phyloP scores from a whole-genome alignment of 2,797 vertebrate species.

The Pitangus sulphuratus region DNA sequence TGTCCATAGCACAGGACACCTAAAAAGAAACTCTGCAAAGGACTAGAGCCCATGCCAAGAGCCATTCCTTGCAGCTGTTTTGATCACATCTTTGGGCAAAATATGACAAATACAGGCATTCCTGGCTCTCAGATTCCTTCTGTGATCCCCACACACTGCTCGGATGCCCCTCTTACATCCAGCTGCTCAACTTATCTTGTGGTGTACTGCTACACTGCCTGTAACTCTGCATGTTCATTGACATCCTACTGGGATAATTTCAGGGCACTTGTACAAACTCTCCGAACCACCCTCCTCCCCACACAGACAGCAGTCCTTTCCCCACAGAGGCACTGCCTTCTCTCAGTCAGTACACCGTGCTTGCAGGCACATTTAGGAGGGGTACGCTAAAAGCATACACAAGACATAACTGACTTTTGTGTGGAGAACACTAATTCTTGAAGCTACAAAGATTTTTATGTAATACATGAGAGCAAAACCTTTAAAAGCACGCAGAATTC shows the following conservation, averaged over 20 bases:
- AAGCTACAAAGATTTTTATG: background rate
- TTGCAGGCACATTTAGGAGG: fast-evolving
- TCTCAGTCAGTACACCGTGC: fast-evolving
- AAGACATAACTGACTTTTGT: fast-evolving
- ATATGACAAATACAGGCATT: fast-evolving
- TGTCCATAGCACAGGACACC: background rate
- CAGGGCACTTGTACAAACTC: background rate
- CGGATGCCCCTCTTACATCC: fast-evolving
- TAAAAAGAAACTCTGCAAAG: fast-evolving
- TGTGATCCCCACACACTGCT: fast-evolving
- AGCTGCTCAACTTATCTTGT: background rate
- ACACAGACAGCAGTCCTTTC: background rate
- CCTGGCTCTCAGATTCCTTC: background rate
- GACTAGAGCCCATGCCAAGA: background rate
- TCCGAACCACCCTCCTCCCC: background rate
- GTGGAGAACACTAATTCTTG: background rate
- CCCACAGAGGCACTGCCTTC: background rate
- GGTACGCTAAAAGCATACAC: background rate
- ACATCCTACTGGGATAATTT: background rate
- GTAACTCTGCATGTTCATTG: fast-evolving
- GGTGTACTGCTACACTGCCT: fast-evolving
- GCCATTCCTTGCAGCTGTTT: background rate
- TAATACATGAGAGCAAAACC: background rate
- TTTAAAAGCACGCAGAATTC: fast-evolving
- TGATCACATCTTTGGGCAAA: background rate